Conservation (phyloP, 1,140 invertebrate genomes). For the Zaprionus vittiger region DNA sequence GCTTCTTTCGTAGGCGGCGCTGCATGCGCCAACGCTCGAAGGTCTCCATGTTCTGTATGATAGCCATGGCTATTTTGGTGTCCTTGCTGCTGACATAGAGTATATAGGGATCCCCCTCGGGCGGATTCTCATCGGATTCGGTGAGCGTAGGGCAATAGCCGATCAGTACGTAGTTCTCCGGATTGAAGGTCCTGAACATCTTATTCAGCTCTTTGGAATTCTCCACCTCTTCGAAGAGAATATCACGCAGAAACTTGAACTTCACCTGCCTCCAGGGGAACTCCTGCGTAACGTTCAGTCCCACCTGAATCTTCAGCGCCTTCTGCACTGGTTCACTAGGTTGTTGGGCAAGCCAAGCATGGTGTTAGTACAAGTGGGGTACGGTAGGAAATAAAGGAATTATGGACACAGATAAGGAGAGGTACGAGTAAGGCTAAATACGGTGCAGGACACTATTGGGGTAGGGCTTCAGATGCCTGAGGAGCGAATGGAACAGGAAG, state of each 20-base stretch:
- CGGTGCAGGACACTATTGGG: background rate
- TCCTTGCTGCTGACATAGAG: conserved; percentile 85
- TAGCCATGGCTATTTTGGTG: conserved; percentile 85
- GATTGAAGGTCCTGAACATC: conserved; percentile 85
- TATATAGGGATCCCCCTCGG: conserved; percentile 87
- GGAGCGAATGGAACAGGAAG: no score
- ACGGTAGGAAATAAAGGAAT: no score
- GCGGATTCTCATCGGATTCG: conserved; percentile 87
- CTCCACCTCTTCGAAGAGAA: conserved; percentile 84
- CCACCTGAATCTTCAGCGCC: conserved; percentile 85
- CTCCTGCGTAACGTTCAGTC: conserved; percentile 88
- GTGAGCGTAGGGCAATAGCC: conserved; percentile 88
- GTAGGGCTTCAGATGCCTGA: no score
- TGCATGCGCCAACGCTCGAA: conserved; percentile 87
- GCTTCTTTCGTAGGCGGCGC: conserved; percentile 87
- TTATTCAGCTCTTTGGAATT: conserved; percentile 85
- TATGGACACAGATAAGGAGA: background rate
- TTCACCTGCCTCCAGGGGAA: conserved; percentile 89
- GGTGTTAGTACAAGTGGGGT: background rate
- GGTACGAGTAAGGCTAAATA: background rate
- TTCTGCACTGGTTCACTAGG: conserved; percentile 75
- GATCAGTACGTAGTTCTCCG: conserved; percentile 87
- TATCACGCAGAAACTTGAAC: conserved; percentile 87
- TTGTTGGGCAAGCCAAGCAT: no score
- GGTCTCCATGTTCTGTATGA: conserved; percentile 86